phyloP scores from a whole-genome alignment of 2,888 invertebrate genomes.

The Nemurella pictetii region DNA sequence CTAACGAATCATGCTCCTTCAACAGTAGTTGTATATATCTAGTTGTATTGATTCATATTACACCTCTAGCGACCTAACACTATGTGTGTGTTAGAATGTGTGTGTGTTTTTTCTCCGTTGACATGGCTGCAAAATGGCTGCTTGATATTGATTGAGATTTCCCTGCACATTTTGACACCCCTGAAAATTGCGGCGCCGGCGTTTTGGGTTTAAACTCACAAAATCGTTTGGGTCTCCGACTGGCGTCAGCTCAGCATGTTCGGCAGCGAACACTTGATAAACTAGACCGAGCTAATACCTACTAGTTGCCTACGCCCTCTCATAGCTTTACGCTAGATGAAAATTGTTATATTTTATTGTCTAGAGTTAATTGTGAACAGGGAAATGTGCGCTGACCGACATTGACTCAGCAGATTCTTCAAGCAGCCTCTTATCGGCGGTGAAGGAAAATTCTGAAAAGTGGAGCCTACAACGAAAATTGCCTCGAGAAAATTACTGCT shows the following conservation, averaged over 20 bases:
- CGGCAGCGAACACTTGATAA: not conserved
- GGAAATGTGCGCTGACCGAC: not conserved
- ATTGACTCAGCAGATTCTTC: not conserved
- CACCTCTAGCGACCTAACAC: too few species aligned
- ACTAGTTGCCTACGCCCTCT: too few species aligned
- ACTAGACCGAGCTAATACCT: not conserved
- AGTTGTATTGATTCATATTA: too few species aligned
- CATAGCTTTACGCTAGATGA: not conserved
- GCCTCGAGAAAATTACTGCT: not conserved
- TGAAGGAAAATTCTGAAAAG: constrained; percentile 1
- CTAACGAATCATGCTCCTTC: too few species aligned
- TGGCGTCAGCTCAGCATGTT: not conserved
- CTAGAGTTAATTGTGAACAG: not conserved
- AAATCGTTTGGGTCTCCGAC: not conserved
- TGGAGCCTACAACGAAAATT: constrained; percentile 4
- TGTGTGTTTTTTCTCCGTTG: too few species aligned
- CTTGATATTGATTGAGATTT: not conserved
- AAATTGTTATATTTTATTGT: not conserved
- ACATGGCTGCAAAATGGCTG: not conserved
- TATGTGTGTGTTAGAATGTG: too few species aligned
- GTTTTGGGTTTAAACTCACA: not conserved
- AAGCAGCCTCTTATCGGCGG: not conserved
- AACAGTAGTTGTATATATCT: too few species aligned
- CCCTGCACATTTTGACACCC: not conserved
- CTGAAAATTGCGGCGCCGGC: not conserved